phyloP scores from a whole-genome alignment of 2,113 vertebrate genomes.

The Dromaius novaehollandiae region DNA sequence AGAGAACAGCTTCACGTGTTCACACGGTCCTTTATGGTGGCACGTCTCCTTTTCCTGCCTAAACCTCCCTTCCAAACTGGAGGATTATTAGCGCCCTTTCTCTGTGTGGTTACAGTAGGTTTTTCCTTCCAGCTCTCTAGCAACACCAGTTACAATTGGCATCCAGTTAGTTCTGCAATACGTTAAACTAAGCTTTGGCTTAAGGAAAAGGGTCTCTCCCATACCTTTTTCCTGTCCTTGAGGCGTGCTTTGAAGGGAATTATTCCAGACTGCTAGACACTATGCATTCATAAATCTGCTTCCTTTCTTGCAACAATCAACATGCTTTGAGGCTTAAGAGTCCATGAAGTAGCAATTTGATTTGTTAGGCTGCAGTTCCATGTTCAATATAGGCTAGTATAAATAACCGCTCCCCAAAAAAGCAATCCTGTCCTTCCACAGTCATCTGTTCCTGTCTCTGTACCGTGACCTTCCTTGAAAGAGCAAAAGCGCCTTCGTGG shows the following conservation, averaged over 20 bases:
- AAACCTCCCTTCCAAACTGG: neutral
- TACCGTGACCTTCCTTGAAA: neutral
- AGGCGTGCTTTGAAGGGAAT: neutral
- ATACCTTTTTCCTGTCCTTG: neutral
- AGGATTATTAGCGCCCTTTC: neutral
- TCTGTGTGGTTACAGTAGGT: neutral
- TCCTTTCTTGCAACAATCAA: neutral
- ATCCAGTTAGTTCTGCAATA: neutral
- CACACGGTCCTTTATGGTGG: neutral
- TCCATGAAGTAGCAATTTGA: neutral
- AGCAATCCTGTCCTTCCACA: neutral
- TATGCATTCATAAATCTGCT: neutral
- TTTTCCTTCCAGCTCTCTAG: neutral
- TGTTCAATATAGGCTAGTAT: neutral
- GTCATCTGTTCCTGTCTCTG: neutral
- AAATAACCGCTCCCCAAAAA: neutral
- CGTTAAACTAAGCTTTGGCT: neutral
- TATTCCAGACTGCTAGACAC: neutral
- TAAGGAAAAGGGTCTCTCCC: neutral
- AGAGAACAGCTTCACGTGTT: neutral
- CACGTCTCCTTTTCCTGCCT: neutral
- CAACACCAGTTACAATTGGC: neutral
- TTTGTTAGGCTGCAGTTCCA: neutral
- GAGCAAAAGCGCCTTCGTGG: neutral
- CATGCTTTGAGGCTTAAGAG: neutral